Evolutionary conservation across 2,113 vertebrate genomes (phyloP).

Genomic region (Phalacrocorax brasilianus): DNA sequence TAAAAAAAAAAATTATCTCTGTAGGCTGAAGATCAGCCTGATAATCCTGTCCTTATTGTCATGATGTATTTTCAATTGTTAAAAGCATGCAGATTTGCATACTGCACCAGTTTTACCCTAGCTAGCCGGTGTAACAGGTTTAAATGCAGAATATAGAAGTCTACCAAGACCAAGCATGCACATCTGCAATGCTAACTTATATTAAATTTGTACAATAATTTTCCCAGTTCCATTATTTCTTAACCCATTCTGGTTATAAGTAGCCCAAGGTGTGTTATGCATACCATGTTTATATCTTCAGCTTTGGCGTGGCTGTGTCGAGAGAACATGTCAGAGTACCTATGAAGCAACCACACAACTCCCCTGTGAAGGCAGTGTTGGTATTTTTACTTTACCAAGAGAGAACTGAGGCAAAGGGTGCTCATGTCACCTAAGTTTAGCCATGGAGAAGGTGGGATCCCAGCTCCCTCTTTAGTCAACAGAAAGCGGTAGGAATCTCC

Average conservation of each 20-base stretch:
- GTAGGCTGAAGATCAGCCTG: background rate
- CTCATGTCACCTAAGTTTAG: background rate
- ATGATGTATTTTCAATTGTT: background rate
- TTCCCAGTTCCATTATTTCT: background rate
- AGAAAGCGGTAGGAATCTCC: background rate
- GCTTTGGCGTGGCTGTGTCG: background rate
- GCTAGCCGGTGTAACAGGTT: background rate
- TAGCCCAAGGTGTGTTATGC: background rate
- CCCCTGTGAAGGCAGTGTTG: background rate
- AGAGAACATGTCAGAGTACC: background rate
- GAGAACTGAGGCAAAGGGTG: background rate
- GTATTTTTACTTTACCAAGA: background rate
- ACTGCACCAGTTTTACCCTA: background rate
- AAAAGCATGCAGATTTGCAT: background rate
- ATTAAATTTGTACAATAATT: background rate
- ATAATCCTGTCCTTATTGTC: background rate
- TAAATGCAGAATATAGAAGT: background rate
- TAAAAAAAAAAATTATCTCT: background rate
- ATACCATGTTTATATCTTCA: background rate
- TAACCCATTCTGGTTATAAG: background rate
- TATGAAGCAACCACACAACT: background rate
- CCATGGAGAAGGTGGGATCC: background rate
- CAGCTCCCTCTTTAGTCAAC: background rate
- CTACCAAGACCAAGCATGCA: background rate
- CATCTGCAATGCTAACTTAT: background rate